Conservation (phyloP, 2,888 invertebrate species). For the Trissoscelio sp. region DNA sequence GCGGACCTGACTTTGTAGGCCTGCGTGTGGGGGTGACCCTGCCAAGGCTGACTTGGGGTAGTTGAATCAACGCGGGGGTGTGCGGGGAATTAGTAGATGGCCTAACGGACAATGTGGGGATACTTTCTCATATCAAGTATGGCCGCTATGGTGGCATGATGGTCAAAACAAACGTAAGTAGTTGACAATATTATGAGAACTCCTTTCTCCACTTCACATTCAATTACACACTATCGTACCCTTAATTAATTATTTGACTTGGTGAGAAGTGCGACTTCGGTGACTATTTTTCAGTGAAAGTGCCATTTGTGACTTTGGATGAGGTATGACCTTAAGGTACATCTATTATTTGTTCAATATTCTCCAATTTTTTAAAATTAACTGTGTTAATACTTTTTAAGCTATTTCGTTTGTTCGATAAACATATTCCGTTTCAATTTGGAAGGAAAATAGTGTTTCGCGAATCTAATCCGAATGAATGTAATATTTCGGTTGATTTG, state of each 20-base stretch:
- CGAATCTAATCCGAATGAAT: conserved; percentile 15
- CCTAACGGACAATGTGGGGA: conserved; percentile 82
- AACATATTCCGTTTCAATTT: conserved; percentile 20
- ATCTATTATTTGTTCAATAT: too few relatives aligned
- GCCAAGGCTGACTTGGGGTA: conserved; percentile 74
- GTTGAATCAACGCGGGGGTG: conserved; percentile 81
- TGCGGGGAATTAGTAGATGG: conserved; percentile 82
- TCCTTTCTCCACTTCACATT: background rate
- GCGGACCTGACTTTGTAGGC: conserved; percentile 78
- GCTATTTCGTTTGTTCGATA: background rate
- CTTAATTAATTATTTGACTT: too few relatives aligned
- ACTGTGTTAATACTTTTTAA: background rate
- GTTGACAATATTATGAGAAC: conserved; percentile 29
- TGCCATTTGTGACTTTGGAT: conserved; percentile 8
- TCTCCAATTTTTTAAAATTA: background rate
- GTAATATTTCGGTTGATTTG: conserved; percentile 29
- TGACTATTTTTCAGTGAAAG: conserved; percentile 21
- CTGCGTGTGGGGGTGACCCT: conserved; percentile 69
- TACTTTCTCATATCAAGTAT: conserved; percentile 84
- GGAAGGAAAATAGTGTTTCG: background rate
- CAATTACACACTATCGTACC: too few relatives aligned
- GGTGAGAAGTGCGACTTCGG: too few relatives aligned
- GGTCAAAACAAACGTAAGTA: conserved; percentile 83
- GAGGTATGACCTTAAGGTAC: background rate
- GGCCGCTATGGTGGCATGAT: conserved; percentile 83